Evolutionary conservation across 64 coral and sea anemone genomes (phyloP).

Genomic region (Porites australiensis): DNA sequence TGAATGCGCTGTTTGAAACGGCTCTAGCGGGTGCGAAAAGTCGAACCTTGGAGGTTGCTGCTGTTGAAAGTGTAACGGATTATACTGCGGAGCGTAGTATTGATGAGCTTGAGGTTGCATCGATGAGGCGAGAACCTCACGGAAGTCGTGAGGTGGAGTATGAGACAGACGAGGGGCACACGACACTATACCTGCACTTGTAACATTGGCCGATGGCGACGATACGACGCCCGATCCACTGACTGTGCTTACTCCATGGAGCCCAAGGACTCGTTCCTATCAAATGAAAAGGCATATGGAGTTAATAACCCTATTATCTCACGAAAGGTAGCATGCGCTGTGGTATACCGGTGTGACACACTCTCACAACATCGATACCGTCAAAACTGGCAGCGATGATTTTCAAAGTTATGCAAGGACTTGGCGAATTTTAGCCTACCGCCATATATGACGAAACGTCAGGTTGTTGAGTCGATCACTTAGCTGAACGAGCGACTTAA

Average conservation of each 20-base stretch:
- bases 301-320: conserved; percentile 94
- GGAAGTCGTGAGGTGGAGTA: conserved; percentile 90
- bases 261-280: conserved; percentile 94
- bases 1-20: conserved; percentile 82
- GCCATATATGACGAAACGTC: neutral
- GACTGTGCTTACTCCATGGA: conserved; percentile 92
- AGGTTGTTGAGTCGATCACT: neutral
- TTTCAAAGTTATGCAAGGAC: neutral
- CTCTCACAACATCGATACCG: neutral
- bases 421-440: neutral
- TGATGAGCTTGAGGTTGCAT: conserved; percentile 94
- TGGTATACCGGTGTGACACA: conserved; percentile 39
- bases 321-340: conserved; percentile 89
- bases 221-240: conserved; percentile 74
- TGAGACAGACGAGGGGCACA: conserved; percentile 88
- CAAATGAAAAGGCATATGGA: conserved; percentile 82
- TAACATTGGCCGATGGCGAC: conserved; percentile 79
- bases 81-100: conserved; percentile 90
- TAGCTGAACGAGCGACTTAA: neutral
- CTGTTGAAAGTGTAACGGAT: conserved; percentile 91
- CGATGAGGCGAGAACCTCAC: conserved; percentile 81
- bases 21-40: conserved; percentile 89
- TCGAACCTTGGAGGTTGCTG: conserved; percentile 91
- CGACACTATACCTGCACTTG: conserved; percentile 77
- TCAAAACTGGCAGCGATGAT: neutral